These are phyloP conservation scores for Hoplostethus atlanticus DNA, from an alignment of 2,797 vertebrate species.

Conservation along the genomic window DNA sequence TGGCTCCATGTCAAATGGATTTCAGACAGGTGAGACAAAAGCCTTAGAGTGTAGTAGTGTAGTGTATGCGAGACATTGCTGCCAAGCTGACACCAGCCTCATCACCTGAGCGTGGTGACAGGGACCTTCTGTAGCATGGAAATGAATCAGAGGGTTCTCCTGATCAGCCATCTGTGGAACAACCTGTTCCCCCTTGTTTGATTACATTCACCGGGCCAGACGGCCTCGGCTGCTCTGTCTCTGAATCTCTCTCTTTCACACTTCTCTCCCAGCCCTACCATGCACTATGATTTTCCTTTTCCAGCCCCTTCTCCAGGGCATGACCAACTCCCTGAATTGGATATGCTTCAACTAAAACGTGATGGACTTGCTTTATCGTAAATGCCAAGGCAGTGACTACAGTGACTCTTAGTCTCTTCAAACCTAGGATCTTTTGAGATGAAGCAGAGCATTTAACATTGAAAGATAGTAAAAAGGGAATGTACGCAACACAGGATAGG, in stretches of 20 bases:
- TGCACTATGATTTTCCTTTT: slow-evolving; percentile 55
- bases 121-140: slow-evolving; percentile 68
- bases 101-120: slow-evolving; percentile 69
- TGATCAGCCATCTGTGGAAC: slow-evolving; percentile 79
- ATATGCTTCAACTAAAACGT: slow-evolving; percentile 68
- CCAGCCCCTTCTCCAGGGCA: slow-evolving; percentile 46
- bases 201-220: slow-evolving; percentile 68
- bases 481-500: slow-evolving; percentile 15
- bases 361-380: slow-evolving; percentile 65
- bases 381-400: slow-evolving; percentile 35
- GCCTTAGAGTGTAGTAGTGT: slow-evolving; percentile 64
- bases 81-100: slow-evolving; percentile 39
- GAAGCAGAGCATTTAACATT: slow-evolving; percentile 31
- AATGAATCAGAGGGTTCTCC: slow-evolving; percentile 74
- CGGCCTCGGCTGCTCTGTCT: slow-evolving; percentile 42
- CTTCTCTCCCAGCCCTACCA: slow-evolving; percentile 31
- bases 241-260: slow-evolving; percentile 30
- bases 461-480: slow-evolving; percentile 16
- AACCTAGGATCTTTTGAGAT: slow-evolving; percentile 45
- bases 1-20: slow-evolving; percentile 53
- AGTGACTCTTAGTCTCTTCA: slow-evolving; percentile 33
- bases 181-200: slow-evolving; percentile 79
- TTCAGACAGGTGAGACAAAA: slow-evolving; percentile 61
- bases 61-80: slow-evolving; percentile 62
- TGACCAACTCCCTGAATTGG: slow-evolving; percentile 58